Base-by-base conservation (phyloP, 2,888 invertebrate species). In the Andrena trimmerana region DNA sequence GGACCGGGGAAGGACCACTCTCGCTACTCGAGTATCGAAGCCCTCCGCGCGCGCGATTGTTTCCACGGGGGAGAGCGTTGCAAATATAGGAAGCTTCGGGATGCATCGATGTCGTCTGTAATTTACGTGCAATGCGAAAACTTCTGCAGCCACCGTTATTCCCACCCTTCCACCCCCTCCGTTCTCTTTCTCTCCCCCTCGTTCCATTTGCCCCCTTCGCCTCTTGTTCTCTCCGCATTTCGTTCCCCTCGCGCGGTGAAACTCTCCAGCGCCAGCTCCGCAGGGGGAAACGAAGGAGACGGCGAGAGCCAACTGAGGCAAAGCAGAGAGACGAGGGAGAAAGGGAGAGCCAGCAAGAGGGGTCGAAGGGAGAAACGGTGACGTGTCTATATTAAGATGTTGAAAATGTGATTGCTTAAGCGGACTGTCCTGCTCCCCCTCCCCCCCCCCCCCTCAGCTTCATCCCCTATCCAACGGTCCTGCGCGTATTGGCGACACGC, bases 381-480 rank as follows among this genome's bases (percentile, higher is more conserved):
- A 82, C 83, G 83, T 82, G 83, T 78, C 84, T 82, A 36, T 77
- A 85, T 84, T 84, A 81, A 84, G 85, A 85, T 84, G 66, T 78
- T 20, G 85, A 79, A 84, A 84, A 85, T 81, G 85, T 73, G 81
- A 85, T 85, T 85, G 78, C 84, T 79, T 29, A 66, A 78, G 60
- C 27, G 50, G 59, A 69, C 48, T 13, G 24, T 10, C 57, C 42
- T 71, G 6, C 24, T 1, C 33, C n/a, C 7, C 1, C 33, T 2
- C 7, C 7, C 20, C 20, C 20, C 20, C 20, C 20, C 20, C 20
- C 20, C 20, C 20, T 20, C 20, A 20, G 33, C 27, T 42, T 42
- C 42, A 16, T 13, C 42, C 42, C 13, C 42, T 16, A 16, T 16
- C 42, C 4, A 42, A 42, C 42, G 42, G 4, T 2, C 5, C 13